Percentiles rank a stretch among this genome's conserved stretches.
These are phyloP conservation scores for Harpagoxenus sublaevis DNA, from an alignment of 2,888 invertebrate species.

Conservation along the genomic window DNA sequence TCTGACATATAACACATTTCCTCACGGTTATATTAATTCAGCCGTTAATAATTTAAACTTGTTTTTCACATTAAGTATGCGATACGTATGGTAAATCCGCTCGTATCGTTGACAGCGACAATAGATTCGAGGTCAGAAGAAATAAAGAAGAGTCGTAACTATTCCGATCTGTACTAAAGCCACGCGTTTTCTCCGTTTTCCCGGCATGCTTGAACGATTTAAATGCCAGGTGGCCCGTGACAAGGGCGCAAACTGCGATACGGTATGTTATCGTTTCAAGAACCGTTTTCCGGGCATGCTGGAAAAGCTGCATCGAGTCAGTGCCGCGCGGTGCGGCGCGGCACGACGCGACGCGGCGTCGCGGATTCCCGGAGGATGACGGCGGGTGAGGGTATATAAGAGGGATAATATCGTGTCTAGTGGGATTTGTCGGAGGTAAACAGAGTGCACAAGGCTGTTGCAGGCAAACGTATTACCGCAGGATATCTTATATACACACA, in stretches of 20 bases:
- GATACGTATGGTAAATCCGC: neutral
- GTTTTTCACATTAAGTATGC: neutral
- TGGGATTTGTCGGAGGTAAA: conserved; percentile 77
- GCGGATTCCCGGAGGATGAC: conserved; percentile 71
- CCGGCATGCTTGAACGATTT: conserved; percentile 58
- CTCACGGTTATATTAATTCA: neutral
- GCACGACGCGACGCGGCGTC: conserved; percentile 14
- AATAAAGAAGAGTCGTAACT: conserved; percentile 13
- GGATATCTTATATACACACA: conserved; percentile 69
- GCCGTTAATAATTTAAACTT: neutral
- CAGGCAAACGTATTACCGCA: conserved; percentile 76
- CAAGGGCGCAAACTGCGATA: conserved; percentile 69
- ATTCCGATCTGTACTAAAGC: conserved; percentile 17
- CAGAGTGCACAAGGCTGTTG: conserved; percentile 71
- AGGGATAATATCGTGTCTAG: conserved; percentile 79
- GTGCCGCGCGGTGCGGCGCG: neutral
- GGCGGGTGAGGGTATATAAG: conserved; percentile 71
- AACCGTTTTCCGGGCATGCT: conserved; percentile 67
- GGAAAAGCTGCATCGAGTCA: conserved; percentile 59
- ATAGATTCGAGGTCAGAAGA: neutral
- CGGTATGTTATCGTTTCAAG: conserved; percentile 65
- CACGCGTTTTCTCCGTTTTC: conserved; percentile 21
- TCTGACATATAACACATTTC: neutral
- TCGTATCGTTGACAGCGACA: neutral
- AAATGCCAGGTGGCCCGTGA: conserved; percentile 63